Base-by-base conservation (phyloP, 2,888 invertebrate genomes). In the Tyria jacobaeae region DNA sequence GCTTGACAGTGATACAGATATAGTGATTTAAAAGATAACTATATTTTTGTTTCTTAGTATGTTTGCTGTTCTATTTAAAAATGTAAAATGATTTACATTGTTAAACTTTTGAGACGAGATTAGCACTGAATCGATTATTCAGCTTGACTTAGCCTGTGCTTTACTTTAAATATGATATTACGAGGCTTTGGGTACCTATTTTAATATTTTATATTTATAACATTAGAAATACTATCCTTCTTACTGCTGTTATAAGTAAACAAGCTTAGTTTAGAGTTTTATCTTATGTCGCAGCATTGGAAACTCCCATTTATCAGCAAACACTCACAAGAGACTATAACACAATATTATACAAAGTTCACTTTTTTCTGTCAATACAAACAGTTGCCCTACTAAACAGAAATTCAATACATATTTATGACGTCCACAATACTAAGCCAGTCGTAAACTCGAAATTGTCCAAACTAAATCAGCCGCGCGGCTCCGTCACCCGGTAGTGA, bases 401-500 rank as follows among this genome's bases (percentile, higher is more conserved):
- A 44, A 44, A 44, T 44, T 21, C 39, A 17, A 17, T 31, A 37
- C 51, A 27, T 47, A 57, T 54, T 57, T 31, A 34, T 34, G 25
- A 17, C 44, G 7, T 34, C 25, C 24, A 21, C n/a, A 57, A 55
- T 31, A 49, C 56, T 60, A 56, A 57, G 57, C 31, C 59, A 59
- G 50, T 64, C 59, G 61, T 67, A 56, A 68, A 60, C 37, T 24
- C 7, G n/a, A 21, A 62, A 62, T 49, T 52, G 48, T 7, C 25
- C 35, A 24, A 48, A 27, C 50, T 39, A 63, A 66, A 60, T 35
- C 34, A 37, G 9, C n/a, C 21, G 41, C 49, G 41, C 53, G 41
- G 59, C 39, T 66, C 44, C 60, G 53, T 53, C 58, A 58, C 37
- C 52, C 62, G 62, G 62, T 66, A 71, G 61, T 64, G 68, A 57